Conservation (phyloP, 1,140 invertebrate species). For the Nasonia longicornis region DNA sequence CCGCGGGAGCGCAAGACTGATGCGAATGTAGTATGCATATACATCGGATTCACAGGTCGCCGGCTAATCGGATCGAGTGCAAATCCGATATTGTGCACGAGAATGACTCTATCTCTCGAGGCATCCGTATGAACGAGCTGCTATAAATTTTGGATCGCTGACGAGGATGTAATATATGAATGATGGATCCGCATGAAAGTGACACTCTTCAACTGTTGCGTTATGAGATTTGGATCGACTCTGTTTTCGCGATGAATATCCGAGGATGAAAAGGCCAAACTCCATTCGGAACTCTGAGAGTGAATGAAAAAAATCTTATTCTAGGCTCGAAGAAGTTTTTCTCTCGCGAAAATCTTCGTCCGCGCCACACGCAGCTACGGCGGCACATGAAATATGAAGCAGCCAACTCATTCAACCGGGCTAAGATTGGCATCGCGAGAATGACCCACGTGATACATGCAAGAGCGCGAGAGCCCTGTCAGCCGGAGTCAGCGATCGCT, state of each 20-base stretch:
- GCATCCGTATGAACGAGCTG: not conserved
- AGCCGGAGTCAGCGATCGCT: conserved; percentile 50
- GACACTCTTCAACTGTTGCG: not conserved
- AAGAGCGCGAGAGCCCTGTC: conserved; percentile 35
- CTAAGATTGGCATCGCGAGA: conserved; percentile 34
- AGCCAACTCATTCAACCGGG: conserved; percentile 31
- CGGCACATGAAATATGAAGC: conserved; percentile 19
- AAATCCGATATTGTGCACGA: not conserved
- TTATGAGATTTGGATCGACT: not conserved
- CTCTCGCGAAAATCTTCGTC: not conserved
- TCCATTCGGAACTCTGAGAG: not conserved
- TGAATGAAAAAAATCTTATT: not conserved
- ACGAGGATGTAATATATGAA: not conserved
- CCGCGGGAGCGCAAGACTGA: not conserved
- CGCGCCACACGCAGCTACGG: not conserved
- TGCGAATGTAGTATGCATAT: not conserved
- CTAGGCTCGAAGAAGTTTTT: not conserved
- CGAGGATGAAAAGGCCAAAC: not conserved
- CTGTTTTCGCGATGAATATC: not conserved
- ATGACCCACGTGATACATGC: conserved; percentile 13
- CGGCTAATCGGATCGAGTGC: not conserved
- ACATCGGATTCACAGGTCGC: not conserved
- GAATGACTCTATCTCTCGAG: not conserved
- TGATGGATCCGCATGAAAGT: not conserved
- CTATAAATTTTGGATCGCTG: not conserved